Evolutionary conservation across 2,888 invertebrate genomes (phyloP), one percentile per base, ranked within the genome.

Genomic region (Aricia artaxerxes): DNA sequence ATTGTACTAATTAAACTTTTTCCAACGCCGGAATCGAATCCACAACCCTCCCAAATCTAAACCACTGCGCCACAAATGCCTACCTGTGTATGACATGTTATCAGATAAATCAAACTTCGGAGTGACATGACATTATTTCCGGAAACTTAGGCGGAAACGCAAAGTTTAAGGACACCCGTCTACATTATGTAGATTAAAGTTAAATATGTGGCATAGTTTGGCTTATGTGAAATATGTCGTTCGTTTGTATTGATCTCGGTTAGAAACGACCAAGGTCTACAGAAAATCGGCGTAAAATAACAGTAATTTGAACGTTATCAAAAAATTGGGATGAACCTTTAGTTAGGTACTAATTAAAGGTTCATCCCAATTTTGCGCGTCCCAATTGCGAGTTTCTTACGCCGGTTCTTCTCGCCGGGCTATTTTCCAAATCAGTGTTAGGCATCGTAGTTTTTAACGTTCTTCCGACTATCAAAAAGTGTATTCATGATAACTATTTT

Each of bases 181-280:
- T 31, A 69, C 16, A 4, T 69, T 64, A 31, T 64, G 64, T 35
- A 5, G 35, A 69, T 69, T 35, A 24, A 35, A 38, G 35, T 69
- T 35, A 16, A 35, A 5, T 69, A 64, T 4, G 35, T 13, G 13
- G 24, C 31, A 44, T 79, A 77, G 61, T 78, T 77, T 60, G 69
- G n/a, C 16, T 49, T 49, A 57, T 9, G 11, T 4, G 16, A 57
- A 16, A 49, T 49, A 49, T 49, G 0, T 24, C 24, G 24, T 24
- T 24, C 24, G 24, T 57, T 13, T 16, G 53, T 57, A 16, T 57
- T 57, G 16, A 57, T 49, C 2, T 49, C 49, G 49, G 2, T 11
- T 49, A 49, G 49, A 49, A 49, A 11, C 1, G 7, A 49, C 9
- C 49, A 49, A 0, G 49, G 49, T 9, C 49, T 49, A 49, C 49